A percentile compares a stretch with the other conserved stretches of the same genome.
Evolutionary conservation across 2,888 invertebrate species (phyloP).

Genomic region (Tanypteryx hageni): DNA sequence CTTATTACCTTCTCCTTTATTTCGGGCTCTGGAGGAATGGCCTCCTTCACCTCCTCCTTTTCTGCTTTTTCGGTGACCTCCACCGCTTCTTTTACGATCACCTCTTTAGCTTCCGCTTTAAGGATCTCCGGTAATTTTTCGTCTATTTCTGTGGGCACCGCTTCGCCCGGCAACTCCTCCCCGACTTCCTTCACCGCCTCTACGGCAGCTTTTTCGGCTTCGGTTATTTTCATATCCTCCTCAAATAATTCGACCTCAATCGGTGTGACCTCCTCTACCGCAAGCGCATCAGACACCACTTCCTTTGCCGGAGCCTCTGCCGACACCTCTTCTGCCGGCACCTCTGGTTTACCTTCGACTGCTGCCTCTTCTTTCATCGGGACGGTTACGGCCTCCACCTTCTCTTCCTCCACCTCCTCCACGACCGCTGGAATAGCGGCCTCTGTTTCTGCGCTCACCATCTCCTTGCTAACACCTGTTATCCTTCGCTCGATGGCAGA

Average conservation of each 20-base stretch:
- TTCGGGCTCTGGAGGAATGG: constrained; percentile 72
- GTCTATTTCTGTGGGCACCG: no score
- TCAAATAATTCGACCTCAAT: no score
- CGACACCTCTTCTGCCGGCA: no score
- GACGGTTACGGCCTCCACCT: constrained; percentile 69
- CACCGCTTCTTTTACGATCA: constrained; percentile 66
- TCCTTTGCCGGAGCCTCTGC: no score
- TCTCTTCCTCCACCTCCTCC: constrained; percentile 54
- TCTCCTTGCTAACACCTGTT: neutral
- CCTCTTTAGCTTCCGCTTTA: constrained; percentile 72
- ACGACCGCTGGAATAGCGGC: neutral
- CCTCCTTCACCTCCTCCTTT: constrained; percentile 74
- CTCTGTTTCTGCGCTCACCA: no score
- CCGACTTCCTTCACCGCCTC: neutral
- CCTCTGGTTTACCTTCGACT: constrained; percentile 56
- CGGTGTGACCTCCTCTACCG: no score
- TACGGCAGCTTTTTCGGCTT: no score
- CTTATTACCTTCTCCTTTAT: no score
- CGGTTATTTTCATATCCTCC: no score
- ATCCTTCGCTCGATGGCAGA: neutral
- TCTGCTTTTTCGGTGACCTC: constrained; percentile 70
- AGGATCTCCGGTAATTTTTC: constrained; percentile 75
- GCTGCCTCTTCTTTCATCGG: constrained; percentile 67
- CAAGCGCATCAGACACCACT: neutral
- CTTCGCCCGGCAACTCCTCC: neutral